Percentiles rank a stretch among this genome's conserved stretches.
Evolutionary conservation across 2,888 invertebrate genomes (phyloP).

Genomic region (Agrilus biguttatus): DNA sequence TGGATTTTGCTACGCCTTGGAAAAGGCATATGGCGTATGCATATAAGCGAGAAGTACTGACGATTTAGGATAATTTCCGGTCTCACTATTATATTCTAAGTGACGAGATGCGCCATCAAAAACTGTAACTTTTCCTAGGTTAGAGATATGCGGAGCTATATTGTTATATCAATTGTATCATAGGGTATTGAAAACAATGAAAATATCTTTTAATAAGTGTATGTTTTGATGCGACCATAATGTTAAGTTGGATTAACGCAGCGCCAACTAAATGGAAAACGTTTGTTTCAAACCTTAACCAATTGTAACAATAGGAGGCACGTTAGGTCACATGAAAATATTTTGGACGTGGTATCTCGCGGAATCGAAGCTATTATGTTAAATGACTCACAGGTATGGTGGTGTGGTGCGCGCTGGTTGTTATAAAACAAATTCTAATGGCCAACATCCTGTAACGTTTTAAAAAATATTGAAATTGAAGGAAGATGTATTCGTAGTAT

Average conservation of each 20-base stretch:
- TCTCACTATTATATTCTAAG: constrained; percentile 8
- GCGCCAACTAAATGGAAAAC: constrained; percentile 1
- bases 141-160: constrained; percentile 9
- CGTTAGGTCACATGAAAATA: no score
- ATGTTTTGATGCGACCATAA: constrained; percentile 4
- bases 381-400: no score
- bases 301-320: no score
- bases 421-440: no score
- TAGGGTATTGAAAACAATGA: constrained; percentile 1
- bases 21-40: constrained; percentile 7
- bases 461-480: no score
- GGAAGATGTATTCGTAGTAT: no score
- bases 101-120: constrained; percentile 8
- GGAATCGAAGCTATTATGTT: no score
- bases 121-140: constrained; percentile 6
- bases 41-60: constrained; percentile 6
- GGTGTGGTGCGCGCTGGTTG: no score
- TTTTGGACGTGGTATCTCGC: no score
- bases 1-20: not conserved
- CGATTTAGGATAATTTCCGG: not conserved
- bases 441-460: no score
- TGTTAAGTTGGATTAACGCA: constrained; percentile 3
- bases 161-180: constrained; percentile 5
- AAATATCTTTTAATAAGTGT: not conserved
- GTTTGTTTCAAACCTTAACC: constrained; percentile 1